Base-by-base conservation (phyloP, 30 jellyfish, hydroid and myxozoan species). In the Rhopilema esculentum region DNA sequence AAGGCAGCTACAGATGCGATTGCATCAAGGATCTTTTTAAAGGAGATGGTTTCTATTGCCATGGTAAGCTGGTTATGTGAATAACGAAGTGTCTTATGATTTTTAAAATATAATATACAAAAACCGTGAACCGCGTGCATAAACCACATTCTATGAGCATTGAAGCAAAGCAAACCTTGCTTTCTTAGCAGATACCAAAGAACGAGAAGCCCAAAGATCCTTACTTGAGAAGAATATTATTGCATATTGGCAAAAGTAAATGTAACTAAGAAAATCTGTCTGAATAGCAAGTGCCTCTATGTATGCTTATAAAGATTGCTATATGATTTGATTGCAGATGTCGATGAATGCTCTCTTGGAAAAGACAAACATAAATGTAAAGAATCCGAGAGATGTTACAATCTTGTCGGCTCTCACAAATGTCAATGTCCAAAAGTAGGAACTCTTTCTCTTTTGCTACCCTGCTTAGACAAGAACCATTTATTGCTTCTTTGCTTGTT, bases 381-480 rank as follows among this genome's bases (percentile, higher is more conserved):
- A 0, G 52, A 29, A 8, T 23, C 81, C 1, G 96, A 88, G 78
- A 72, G 83, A n/a, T 88, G 96, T 62, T 88, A 29, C 91, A 88
- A 88, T 57, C 88, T 72, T 51, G 87, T 88, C 27, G 96, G 96
- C 22, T 88, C 96, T 1, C 63, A 66, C 75, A 78, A 61, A 69
- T 88, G 96, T 30, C 96, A 88, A 25, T 88, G 96, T 64, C 96
- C 96, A 19, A 69, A 77, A 27, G 96, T 78, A 72, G 18, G 57
- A 40, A 40, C 57, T 40, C 57, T 40, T 40, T 40, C 57, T 12
- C 6, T 40, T 6, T 6, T 40, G 57, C 57, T 2, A 12, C 57
- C 57, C 57, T 40, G 57, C 12, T 12, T 40, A 40, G 12, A 40
- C n/a, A n/a, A n/a, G n/a, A n/a, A n/a, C n/a, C n/a, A n/a, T n/a